phyloP scores from a whole-genome alignment of 2,888 invertebrate genomes.

The Parthenolecanium corni region DNA sequence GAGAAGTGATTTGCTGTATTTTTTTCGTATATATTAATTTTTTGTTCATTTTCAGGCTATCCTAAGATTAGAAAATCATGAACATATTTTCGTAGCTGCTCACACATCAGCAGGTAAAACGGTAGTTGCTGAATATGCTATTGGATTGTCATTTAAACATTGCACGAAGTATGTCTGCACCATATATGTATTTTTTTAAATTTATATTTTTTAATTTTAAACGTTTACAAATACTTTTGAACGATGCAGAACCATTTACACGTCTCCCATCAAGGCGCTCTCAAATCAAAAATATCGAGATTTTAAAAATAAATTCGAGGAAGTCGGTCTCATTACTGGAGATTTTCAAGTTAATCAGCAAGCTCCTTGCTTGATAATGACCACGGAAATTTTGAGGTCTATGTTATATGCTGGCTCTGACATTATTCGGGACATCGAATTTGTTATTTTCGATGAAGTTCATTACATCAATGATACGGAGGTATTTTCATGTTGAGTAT shows the following conservation, averaged over 20 bases:
- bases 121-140: constrained; percentile 97
- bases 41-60: constrained; percentile 54
- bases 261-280: constrained; percentile 96
- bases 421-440: constrained; percentile 89
- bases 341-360: constrained; percentile 91
- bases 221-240: constrained; percentile 13
- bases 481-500: no score
- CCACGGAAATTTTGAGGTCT: constrained; percentile 92
- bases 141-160: constrained; percentile 85
- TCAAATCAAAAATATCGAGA: constrained; percentile 99
- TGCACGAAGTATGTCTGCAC: constrained; percentile 65
- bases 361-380: constrained; percentile 95
- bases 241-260: constrained; percentile 71
- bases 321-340: constrained; percentile 87
- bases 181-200: background rate
- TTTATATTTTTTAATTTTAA: constrained; percentile 12
- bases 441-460: constrained; percentile 98
- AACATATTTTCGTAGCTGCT: constrained; percentile 96
- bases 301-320: constrained; percentile 82
- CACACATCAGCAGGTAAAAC: constrained; percentile 99
- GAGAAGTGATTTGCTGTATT: background rate
- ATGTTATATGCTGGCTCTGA: constrained; percentile 56
- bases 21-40: background rate
- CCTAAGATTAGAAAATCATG: constrained; percentile 79
- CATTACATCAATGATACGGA: constrained; percentile 97